phyloP scores from a whole-genome alignment of 92 coral and sea anemone genomes.

The Hydrozoanthus gracilis region DNA sequence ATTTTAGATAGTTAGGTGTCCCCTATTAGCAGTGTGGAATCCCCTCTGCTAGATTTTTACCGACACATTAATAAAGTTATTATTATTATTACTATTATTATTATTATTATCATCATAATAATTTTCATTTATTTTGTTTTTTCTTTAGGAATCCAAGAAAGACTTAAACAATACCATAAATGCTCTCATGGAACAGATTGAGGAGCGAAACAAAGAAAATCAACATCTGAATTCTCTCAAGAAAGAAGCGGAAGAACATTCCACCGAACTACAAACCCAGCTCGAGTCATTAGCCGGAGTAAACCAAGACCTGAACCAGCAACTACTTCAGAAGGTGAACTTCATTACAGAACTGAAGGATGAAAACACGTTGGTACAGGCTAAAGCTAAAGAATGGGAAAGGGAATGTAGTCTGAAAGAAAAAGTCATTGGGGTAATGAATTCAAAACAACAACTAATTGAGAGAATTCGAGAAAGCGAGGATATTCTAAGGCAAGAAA shows the following conservation, averaged over 20 bases:
- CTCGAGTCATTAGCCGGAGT: slow-evolving; percentile 10
- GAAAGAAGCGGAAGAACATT: slow-evolving; percentile 21
- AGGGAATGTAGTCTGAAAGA: slow-evolving; percentile 30
- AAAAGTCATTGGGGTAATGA: slow-evolving; percentile 16
- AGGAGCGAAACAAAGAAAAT: slow-evolving; percentile 19
- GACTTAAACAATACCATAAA: slow-evolving; percentile 38
- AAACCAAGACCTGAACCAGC: slow-evolving; percentile 20
- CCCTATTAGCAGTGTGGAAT: too few species aligned
- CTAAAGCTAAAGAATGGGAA: slow-evolving; percentile 11
- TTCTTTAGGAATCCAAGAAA: slow-evolving; percentile 9
- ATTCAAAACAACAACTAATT: slow-evolving; percentile 29
- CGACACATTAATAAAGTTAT: too few species aligned
- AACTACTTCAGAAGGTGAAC: slow-evolving; percentile 17
- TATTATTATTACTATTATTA: too few species aligned
- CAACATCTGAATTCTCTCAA: slow-evolving; percentile 5
- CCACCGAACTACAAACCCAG: neutral
- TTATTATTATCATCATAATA: neutral
- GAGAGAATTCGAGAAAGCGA: slow-evolving; percentile 40
- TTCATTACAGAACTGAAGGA: neutral
- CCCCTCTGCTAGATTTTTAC: too few species aligned
- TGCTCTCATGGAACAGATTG: slow-evolving; percentile 38
- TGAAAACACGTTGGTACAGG: neutral
- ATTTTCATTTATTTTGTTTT: neutral
- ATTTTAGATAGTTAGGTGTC: too few species aligned
- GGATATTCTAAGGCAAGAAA: slow-evolving; percentile 25